A percentile compares a stretch with the other conserved stretches of the same genome.
Conservation (phyloP, 2,888 invertebrate genomes). For the Melanostoma mellinum region DNA sequence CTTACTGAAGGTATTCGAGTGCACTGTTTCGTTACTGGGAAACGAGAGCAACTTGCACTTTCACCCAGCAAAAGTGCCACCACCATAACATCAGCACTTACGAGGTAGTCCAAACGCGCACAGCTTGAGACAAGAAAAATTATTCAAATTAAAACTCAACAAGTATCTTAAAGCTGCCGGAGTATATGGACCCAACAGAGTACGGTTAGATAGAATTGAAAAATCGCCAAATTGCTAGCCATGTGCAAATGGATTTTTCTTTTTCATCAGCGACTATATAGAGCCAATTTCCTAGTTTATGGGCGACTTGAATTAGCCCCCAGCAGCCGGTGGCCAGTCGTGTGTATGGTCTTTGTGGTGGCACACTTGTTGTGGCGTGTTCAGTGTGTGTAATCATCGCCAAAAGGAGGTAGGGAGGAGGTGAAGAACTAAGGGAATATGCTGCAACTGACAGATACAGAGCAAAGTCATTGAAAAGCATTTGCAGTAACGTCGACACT, state of each 20-base stretch:
- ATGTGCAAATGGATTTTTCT: conserved; percentile 46
- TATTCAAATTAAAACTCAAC: conserved; percentile 51
- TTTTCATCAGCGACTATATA: conserved; percentile 12
- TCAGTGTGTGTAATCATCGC: conserved; percentile 62
- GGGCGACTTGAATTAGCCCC: conserved; percentile 53
- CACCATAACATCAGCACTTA: conserved; percentile 10
- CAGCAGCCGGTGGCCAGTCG: conserved; percentile 18
- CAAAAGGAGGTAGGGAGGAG: conserved; percentile 19
- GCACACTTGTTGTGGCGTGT: conserved; percentile 67
- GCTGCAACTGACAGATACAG: conserved; percentile 49
- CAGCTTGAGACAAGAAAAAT: conserved; percentile 21
- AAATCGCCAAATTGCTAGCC: conserved; percentile 57
- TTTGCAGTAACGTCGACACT: conserved; percentile 10
- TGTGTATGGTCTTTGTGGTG: conserved; percentile 23
- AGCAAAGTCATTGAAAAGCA: conserved; percentile 60
- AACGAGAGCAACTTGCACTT: conserved; percentile 50
- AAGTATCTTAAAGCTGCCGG: conserved; percentile 27
- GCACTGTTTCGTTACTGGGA: not conserved
- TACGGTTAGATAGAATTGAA: conserved; percentile 35
- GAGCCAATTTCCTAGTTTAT: conserved; percentile 70
- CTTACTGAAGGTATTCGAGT: conserved; percentile 8
- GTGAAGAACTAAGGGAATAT: not conserved
- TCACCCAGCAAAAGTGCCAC: conserved; percentile 36
- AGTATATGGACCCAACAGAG: not conserved
- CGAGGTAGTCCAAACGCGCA: not conserved